Evolutionary conservation across 2,113 vertebrate genomes (phyloP).

Genomic region (Fulica atra): DNA sequence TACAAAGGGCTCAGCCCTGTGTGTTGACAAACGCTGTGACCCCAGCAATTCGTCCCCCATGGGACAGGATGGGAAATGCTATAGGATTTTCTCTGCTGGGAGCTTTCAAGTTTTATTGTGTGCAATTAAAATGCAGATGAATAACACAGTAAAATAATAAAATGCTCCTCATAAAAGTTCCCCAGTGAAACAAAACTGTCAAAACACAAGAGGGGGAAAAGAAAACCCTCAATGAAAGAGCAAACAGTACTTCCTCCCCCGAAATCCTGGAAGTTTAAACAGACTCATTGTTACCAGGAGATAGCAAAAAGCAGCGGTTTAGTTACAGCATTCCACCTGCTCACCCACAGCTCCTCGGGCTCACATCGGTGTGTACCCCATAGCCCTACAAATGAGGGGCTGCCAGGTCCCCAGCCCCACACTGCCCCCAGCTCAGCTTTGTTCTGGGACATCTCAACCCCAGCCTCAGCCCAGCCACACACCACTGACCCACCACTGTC

Average conservation of each 20-base stretch:
- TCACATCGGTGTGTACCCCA: rapidly evolving
- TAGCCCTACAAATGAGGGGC: neutral
- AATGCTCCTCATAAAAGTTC: slow-evolving; percentile 38
- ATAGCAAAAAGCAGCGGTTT: neutral
- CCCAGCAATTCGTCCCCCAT: slow-evolving; percentile 20
- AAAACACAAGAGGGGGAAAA: neutral
- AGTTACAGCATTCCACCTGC: neutral
- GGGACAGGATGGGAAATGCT: slow-evolving; percentile 47
- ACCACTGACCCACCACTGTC: neutral
- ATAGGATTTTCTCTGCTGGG: slow-evolving; percentile 53
- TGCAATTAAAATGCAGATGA: slow-evolving; percentile 62
- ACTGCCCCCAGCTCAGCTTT: neutral
- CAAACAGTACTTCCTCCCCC: slow-evolving; percentile 17
- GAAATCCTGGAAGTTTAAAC: slow-evolving; percentile 22
- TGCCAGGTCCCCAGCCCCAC: neutral
- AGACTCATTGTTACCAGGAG: neutral
- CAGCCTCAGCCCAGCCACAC: rapidly evolving
- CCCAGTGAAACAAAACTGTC: slow-evolving; percentile 34
- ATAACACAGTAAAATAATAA: slow-evolving; percentile 61
- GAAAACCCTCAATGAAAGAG: neutral
- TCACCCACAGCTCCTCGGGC: neutral
- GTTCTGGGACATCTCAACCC: neutral
- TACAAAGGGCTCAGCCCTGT: neutral
- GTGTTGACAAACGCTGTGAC: neutral
- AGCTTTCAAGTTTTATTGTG: slow-evolving; percentile 65